Conservation (phyloP, 2,888 invertebrate species). For the Morpho deidamia region DNA sequence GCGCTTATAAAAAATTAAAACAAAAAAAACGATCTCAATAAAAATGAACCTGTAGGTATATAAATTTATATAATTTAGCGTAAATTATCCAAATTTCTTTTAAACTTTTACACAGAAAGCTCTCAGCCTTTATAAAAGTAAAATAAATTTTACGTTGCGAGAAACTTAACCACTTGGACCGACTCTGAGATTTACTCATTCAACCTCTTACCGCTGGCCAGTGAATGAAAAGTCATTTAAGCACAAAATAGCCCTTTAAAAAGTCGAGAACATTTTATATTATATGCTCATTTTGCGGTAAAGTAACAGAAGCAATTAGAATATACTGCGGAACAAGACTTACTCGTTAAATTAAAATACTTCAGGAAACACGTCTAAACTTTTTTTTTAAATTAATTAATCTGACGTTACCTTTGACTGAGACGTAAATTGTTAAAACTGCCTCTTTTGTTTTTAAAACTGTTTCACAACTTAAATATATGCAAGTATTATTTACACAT, state of each 20-base stretch:
- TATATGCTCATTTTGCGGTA: constrained; percentile 26
- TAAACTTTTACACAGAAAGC: background rate
- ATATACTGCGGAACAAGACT: constrained; percentile 5
- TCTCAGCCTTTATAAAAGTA: background rate
- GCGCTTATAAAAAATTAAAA: too few species aligned
- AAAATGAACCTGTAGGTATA: too few species aligned
- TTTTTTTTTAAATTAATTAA: background rate
- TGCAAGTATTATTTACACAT: too few species aligned
- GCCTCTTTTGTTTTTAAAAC: too few species aligned
- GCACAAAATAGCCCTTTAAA: constrained; percentile 57
- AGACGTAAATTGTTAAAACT: too few species aligned
- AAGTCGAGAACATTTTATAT: constrained; percentile 39
- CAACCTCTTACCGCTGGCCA: constrained; percentile 63
- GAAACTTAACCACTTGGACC: constrained; percentile 36
- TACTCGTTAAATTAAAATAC: background rate
- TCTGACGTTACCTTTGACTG: background rate
- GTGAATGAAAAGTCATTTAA: constrained; percentile 65
- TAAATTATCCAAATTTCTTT: background rate
- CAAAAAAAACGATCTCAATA: too few species aligned
- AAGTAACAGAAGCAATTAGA: constrained; percentile 23
- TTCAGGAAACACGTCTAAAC: background rate
- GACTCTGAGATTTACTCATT: constrained; percentile 56
- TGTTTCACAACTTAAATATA: too few species aligned
- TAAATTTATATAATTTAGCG: too few species aligned
- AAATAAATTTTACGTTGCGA: background rate